Evolutionary conservation across 2,797 vertebrate genomes (phyloP).

Genomic region (Anguilla anguilla): DNA sequence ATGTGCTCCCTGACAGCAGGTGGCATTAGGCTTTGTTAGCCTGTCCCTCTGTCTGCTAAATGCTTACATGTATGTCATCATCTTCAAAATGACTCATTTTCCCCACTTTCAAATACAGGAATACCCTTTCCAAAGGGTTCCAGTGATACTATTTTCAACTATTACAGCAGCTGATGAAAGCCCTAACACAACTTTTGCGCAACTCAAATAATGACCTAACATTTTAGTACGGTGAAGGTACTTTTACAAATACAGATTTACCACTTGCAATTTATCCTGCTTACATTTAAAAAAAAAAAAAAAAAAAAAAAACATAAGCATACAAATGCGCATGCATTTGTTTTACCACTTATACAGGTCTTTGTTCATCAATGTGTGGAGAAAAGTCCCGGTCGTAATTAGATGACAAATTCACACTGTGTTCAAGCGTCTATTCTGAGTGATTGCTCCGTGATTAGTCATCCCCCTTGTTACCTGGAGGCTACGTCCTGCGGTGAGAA

Average conservation of each 20-base stretch:
- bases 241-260: background rate
- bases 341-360: background rate
- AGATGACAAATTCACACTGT: slow-evolving; percentile 44
- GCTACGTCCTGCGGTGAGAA: slow-evolving; percentile 1
- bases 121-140: background rate
- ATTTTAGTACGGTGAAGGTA: background rate
- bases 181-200: background rate
- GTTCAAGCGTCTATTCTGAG: slow-evolving; percentile 39
- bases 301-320: background rate
- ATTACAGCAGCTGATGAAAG: background rate
- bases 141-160: background rate
- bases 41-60: background rate
- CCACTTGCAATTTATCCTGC: background rate
- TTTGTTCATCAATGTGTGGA: slow-evolving; percentile 31
- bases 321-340: background rate
- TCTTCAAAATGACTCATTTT: background rate
- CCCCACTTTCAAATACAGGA: background rate
- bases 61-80: background rate
- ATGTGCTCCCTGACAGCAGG: background rate
- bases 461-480: slow-evolving; percentile 30
- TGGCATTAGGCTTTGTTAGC: background rate
- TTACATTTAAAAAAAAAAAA: background rate
- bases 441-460: slow-evolving; percentile 33
- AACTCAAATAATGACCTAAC: background rate
- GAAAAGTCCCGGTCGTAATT: slow-evolving; percentile 39